A percentile compares a stretch with the other conserved stretches of the same genome.
These are phyloP conservation scores for Siderastrea siderea DNA, from an alignment of 92 coral and sea anemone genomes.

Conservation along the genomic window DNA sequence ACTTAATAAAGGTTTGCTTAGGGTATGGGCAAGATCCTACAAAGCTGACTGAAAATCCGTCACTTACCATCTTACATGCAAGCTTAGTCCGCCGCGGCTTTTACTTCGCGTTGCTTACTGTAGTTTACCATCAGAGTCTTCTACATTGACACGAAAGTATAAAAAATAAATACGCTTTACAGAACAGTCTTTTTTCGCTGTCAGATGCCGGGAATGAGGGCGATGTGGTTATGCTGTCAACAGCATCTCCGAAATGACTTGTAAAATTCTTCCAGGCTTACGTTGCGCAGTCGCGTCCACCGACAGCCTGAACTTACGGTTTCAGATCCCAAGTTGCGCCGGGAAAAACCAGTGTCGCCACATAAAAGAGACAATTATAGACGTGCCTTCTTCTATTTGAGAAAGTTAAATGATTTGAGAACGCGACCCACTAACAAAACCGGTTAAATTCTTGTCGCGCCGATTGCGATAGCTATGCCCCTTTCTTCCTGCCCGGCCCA, in stretches of 20 bases:
- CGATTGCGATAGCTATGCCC: constrained; percentile 30
- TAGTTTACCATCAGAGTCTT: constrained; percentile 25
- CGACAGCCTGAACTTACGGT: background rate
- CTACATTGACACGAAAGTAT: constrained; percentile 1
- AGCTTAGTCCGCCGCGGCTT: constrained; percentile 1
- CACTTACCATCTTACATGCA: constrained; percentile 29
- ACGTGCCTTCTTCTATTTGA: background rate
- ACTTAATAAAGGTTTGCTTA: background rate
- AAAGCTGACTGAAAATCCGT: too few species aligned
- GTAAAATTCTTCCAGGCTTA: constrained; percentile 9
- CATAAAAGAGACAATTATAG: background rate
- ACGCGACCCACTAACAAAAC: background rate
- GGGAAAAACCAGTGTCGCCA: background rate
- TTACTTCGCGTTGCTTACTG: constrained; percentile 5
- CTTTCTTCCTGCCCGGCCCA: constrained; percentile 48
- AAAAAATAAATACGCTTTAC: background rate
- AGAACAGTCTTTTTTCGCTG: background rate
- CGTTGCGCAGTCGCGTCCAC: background rate
- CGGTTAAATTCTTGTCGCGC: background rate
- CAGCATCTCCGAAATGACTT: background rate
- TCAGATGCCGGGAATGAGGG: constrained; percentile 1
- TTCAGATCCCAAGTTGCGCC: background rate
- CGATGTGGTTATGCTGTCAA: constrained; percentile 7
- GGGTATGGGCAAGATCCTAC: too few species aligned
- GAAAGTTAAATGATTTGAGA: background rate